These are phyloP conservation scores for Taurulus bubalis DNA, from an alignment of 2,113 vertebrate genomes.

Conservation along the genomic window DNA sequence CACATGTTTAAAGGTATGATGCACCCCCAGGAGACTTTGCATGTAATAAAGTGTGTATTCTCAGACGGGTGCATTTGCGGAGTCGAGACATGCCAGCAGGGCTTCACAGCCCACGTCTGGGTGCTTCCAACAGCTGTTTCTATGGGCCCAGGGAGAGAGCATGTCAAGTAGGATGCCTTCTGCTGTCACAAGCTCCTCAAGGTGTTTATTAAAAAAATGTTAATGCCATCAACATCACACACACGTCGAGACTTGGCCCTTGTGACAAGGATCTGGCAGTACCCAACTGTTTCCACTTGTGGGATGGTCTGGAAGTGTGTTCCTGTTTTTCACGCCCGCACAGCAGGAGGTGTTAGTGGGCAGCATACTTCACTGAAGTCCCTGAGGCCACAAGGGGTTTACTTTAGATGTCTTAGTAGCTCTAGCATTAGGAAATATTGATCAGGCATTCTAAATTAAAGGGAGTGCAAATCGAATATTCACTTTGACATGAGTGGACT, in stretches of 20 bases:
- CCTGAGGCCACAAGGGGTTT: slow-evolving; percentile 37
- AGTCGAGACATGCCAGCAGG: slow-evolving; percentile 66
- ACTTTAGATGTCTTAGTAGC: slow-evolving; percentile 61
- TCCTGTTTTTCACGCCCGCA: slow-evolving; percentile 54
- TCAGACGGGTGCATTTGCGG: slow-evolving; percentile 69
- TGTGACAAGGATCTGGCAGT: slow-evolving; percentile 72
- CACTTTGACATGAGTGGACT: slow-evolving; percentile 53
- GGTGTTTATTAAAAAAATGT: slow-evolving; percentile 81
- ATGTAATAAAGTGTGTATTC: slow-evolving; percentile 78
- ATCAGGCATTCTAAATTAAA: slow-evolving; percentile 64
- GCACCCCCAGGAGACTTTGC: slow-evolving; percentile 69
- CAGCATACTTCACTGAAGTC: slow-evolving; percentile 60
- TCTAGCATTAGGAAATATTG: slow-evolving; percentile 56
- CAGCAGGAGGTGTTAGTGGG: slow-evolving; percentile 60
- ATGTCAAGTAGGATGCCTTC: slow-evolving; percentile 76
- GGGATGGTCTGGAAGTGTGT: slow-evolving; percentile 52
- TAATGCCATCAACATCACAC: slow-evolving; percentile 69
- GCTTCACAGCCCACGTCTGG: slow-evolving; percentile 67
- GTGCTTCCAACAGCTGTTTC: slow-evolving; percentile 80
- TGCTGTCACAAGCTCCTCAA: slow-evolving; percentile 78
- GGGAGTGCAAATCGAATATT: slow-evolving; percentile 49
- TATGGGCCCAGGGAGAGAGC: slow-evolving; percentile 65
- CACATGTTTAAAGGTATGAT: slow-evolving; percentile 71
- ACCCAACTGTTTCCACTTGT: slow-evolving; percentile 66
- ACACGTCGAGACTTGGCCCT: slow-evolving; percentile 60